Base-by-base conservation (phyloP, 2,888 invertebrate genomes). In the Pandemis cinnamomeana region DNA sequence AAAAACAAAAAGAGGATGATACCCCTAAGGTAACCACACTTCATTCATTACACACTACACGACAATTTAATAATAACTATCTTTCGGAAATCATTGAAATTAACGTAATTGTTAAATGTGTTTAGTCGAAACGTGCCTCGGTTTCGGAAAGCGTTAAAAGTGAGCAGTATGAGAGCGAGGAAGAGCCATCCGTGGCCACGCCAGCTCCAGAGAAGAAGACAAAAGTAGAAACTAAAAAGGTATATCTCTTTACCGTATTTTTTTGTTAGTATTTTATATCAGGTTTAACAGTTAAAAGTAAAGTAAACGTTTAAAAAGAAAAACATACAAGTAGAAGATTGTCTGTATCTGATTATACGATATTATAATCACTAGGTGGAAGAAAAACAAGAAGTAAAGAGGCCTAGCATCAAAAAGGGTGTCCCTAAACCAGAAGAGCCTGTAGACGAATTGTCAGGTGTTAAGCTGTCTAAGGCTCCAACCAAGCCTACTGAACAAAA, bases 1-100 rank as follows among this genome's bases (percentile, higher is more conserved):
- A 94, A 93, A 94, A 91, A 89, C 84, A 86, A 71, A 94, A 90
- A 89, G 91, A 91, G 83, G 92, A 90, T 84, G 88, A 89, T 81
- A 90, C 90, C 84, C 89, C 86, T 55, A 89, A 94, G 94, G 94
- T 94, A 94, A 91, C 67, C 86, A 86, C 83, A 83, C 75, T 66
- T 20, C 48, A 71, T 61, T 11, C 69, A 58, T 70, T 41, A 87
- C 84, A 86, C 77, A 75, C 75, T 80, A 85, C 83, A 85, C 80
- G 81, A 81, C 76, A 72, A 64, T 63, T 48, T 73, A 85, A 77
- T 80, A 70, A 78, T 72, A 81, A 83, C 72, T 71, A n/a, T 41
- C 7, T 44, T 5, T 58, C 20, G 20, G 5, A 58, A 20, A 27
- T 10, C 6, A 11, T 0, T 7, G 11, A 67, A 67, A 51, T 61